Conservation (phyloP, 2,888 invertebrate genomes). For the Tolmerus cingulatus region DNA sequence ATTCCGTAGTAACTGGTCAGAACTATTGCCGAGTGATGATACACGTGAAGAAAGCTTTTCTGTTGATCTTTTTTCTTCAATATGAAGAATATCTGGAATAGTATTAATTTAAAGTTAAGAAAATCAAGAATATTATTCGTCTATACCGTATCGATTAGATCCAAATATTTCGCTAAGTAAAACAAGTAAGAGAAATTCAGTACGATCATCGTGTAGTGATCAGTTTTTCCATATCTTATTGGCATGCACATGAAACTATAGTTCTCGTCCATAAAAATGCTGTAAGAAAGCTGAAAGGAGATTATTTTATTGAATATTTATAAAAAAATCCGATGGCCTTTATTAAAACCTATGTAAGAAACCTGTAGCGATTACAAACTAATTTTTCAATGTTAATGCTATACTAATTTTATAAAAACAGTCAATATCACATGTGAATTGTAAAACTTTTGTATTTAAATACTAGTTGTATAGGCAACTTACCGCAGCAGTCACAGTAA, state of each 20-base stretch:
- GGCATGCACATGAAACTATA: neutral
- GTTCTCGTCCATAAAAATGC: no score
- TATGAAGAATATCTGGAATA: slow-evolving; percentile 71
- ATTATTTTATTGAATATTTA: no score
- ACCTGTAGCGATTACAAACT: no score
- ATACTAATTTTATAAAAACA: no score
- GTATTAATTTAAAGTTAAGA: neutral
- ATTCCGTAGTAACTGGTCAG: neutral
- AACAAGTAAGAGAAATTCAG: slow-evolving; percentile 68
- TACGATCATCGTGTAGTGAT: neutral
- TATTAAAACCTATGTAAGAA: no score
- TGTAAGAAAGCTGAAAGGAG: no score
- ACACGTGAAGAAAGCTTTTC: neutral
- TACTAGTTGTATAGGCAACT: neutral
- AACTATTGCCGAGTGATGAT: neutral
- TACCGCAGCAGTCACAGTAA: neutral
- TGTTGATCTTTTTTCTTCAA: slow-evolving; percentile 75
- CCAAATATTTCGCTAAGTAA: slow-evolving; percentile 75
- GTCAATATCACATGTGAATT: no score
- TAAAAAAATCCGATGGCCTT: no score
- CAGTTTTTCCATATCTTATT: neutral
- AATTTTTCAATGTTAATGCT: no score
- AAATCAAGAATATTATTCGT: neutral
- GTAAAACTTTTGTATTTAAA: no score
- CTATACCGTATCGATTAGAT: slow-evolving; percentile 74